Conservation (phyloP, 2,797 vertebrate species). For the Parauchenoglanis punctatus region DNA sequence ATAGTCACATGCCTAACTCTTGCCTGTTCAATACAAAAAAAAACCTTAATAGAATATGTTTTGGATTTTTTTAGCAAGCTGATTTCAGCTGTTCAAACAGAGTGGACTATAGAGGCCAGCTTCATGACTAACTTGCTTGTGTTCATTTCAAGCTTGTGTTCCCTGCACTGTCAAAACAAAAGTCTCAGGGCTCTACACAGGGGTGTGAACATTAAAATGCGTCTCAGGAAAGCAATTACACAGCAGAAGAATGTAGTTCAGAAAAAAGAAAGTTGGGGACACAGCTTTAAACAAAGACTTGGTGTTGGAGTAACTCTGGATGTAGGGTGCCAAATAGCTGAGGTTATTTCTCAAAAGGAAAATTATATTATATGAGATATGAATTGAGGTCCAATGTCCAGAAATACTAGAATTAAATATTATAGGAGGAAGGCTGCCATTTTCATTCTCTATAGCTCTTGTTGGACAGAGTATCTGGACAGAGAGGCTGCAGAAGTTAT, state of each 20-base stretch:
- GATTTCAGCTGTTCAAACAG: conserved; percentile 18
- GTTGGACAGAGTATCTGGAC: neutral
- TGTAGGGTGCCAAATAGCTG: conserved; percentile 29
- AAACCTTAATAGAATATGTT: neutral
- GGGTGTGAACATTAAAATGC: neutral
- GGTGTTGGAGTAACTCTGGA: conserved; percentile 20
- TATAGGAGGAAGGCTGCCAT: neutral
- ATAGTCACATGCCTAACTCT: neutral
- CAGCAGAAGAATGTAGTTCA: neutral
- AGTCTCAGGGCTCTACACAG: neutral
- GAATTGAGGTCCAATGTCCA: conserved; percentile 20
- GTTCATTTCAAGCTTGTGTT: neutral
- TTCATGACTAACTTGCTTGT: conserved; percentile 11
- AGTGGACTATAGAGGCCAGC: neutral
- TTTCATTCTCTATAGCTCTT: conserved; percentile 11
- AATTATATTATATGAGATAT: conserved; percentile 31
- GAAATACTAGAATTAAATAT: conserved; percentile 36
- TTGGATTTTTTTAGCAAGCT: neutral
- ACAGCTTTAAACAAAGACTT: conserved; percentile 6
- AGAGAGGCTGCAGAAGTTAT: neutral
- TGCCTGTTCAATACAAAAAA: neutral
- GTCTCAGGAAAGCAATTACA: neutral
- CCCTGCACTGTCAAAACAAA: conserved; percentile 11
- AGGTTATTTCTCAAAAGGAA: conserved; percentile 7
- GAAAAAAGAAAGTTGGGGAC: conserved; percentile 2